Conservation (phyloP, 2,797 vertebrate genomes). For the Poliocrania exsul region DNA sequence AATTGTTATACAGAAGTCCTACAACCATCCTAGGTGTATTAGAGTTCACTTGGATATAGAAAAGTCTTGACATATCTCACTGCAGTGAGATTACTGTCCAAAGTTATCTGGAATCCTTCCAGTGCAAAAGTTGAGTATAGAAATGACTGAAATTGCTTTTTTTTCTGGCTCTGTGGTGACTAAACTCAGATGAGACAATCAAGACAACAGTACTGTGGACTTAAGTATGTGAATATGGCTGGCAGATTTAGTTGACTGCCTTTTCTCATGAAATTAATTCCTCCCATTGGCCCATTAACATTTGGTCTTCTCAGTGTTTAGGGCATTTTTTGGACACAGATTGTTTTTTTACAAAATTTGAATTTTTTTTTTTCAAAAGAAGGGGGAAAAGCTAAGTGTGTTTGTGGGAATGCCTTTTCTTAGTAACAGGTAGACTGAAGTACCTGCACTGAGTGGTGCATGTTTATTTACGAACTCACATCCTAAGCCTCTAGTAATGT, state of each 20-base stretch:
- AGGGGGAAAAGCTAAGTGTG: neutral
- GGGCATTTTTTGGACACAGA: neutral
- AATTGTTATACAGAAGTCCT: conserved; percentile 15
- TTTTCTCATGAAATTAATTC: neutral
- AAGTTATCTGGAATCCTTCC: neutral
- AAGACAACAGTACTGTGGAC: neutral
- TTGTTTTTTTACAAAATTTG: neutral
- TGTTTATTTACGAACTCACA: neutral
- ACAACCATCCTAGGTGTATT: neutral
- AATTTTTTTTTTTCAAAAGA: neutral
- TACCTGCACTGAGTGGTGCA: fast-evolving
- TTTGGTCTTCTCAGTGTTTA: neutral
- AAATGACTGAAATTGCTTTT: conserved; percentile 14
- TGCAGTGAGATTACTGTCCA: neutral
- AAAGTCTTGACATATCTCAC: neutral
- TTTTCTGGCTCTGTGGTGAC: neutral
- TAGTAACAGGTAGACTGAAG: neutral
- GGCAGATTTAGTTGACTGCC: neutral
- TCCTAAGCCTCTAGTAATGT: neutral
- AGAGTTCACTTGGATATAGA: neutral
- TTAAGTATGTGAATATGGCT: neutral
- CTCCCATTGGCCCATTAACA: neutral
- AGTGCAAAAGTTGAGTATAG: neutral
- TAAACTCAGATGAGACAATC: neutral
- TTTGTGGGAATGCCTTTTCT: neutral